Percentiles rank a stretch among this genome's conserved stretches.
phyloP scores from a whole-genome alignment of 1,140 invertebrate genomes.

The Hyphantria cunea region DNA sequence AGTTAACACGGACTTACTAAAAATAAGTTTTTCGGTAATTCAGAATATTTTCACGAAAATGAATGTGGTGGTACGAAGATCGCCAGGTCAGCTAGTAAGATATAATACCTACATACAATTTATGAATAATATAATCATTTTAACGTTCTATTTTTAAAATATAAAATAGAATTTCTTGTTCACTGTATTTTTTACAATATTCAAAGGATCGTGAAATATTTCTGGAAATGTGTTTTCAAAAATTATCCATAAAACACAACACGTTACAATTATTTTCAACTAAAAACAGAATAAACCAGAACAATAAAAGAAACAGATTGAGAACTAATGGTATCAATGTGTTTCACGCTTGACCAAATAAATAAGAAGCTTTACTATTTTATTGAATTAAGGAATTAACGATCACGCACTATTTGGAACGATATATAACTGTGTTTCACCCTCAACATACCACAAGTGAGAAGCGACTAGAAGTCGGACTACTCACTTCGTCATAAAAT shows the following conservation, averaged over 20 bases:
- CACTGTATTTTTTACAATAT: neutral
- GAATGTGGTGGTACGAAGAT: too few species aligned
- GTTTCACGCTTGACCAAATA: constrained; percentile 70
- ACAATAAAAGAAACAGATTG: constrained; percentile 46
- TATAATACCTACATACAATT: too few species aligned
- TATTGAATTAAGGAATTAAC: constrained; percentile 81
- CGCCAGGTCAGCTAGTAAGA: too few species aligned
- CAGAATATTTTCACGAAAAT: too few species aligned
- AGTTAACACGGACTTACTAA: too few species aligned
- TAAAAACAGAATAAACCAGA: constrained; percentile 12
- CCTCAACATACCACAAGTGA: constrained; percentile 62
- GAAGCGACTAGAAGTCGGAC: constrained; percentile 77
- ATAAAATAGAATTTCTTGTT: too few species aligned
- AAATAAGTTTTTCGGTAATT: too few species aligned
- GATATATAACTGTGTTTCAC: constrained; percentile 61
- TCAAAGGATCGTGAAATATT: neutral
- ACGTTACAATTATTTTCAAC: neutral
- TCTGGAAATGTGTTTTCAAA: neutral
- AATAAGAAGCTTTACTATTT: constrained; percentile 74
- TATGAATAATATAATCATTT: too few species aligned
- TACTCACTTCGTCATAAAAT: constrained; percentile 75
- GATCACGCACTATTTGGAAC: constrained; percentile 64
- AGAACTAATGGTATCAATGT: constrained; percentile 52
- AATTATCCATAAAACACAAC: neutral
- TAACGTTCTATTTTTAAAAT: too few species aligned